phyloP scores from a whole-genome alignment of 1,140 invertebrate genomes.

The Bombus sylvicola region DNA sequence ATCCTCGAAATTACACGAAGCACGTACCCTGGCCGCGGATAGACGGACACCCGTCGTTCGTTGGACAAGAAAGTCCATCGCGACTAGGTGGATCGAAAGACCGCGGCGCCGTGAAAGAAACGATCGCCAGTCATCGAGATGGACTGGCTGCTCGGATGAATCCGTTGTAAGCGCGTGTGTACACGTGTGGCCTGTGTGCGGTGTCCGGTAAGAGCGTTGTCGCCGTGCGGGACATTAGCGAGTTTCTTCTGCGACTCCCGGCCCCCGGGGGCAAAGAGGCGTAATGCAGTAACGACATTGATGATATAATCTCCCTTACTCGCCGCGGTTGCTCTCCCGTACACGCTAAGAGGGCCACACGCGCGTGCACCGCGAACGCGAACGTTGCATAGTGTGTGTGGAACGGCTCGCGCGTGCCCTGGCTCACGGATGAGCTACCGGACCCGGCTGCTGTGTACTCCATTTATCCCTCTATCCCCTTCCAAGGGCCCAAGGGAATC shows the following conservation, averaged over 20 bases:
- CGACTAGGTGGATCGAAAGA: constrained; percentile 17
- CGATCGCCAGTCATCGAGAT: constrained; percentile 37
- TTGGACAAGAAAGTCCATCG: constrained; percentile 30
- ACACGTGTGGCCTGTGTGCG: constrained; percentile 5
- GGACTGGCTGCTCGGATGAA: not conserved
- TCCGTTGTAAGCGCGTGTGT: not conserved
- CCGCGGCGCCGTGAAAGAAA: constrained; percentile 38
- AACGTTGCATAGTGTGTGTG: constrained; percentile 48
- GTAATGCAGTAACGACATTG: constrained; percentile 78
- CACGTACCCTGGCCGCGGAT: not conserved
- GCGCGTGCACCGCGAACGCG: constrained; percentile 24
- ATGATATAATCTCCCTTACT: constrained; percentile 77
- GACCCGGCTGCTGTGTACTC: constrained; percentile 46
- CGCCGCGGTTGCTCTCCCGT: constrained; percentile 45
- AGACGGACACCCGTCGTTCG: constrained; percentile 38
- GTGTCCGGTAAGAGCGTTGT: constrained; percentile 41
- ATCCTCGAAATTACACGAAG: constrained; percentile 9
- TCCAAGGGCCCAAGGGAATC: constrained; percentile 57
- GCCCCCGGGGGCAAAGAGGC: constrained; percentile 63
- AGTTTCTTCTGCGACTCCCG: constrained; percentile 54
- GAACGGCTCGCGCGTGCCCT: constrained; percentile 65
- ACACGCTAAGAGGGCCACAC: constrained; percentile 27
- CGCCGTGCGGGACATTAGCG: constrained; percentile 62
- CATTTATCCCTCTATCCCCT: constrained; percentile 59
- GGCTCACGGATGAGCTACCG: constrained; percentile 70